Evolutionary conservation across 2,113 vertebrate species (phyloP).

Genomic region (Octodon degus): DNA sequence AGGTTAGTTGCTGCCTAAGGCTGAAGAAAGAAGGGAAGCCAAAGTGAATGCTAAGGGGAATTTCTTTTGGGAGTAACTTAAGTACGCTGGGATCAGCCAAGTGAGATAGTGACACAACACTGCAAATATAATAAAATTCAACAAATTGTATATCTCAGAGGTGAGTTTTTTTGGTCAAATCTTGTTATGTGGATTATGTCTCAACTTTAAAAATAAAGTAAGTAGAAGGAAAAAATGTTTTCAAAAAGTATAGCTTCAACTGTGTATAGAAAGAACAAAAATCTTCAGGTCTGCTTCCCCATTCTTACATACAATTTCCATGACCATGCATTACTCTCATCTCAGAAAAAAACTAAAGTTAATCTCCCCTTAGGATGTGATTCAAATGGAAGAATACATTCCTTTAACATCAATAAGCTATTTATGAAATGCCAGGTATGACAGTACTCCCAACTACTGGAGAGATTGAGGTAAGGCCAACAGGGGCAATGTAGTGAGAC

Average conservation of each 20-base stretch:
- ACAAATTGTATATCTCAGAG: neutral
- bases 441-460: neutral
- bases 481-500: neutral
- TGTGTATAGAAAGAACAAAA: constrained; percentile 25
- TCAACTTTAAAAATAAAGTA: neutral
- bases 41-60: neutral
- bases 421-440: neutral
- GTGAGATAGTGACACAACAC: neutral
- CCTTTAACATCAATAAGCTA: neutral
- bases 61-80: neutral
- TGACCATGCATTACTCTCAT: neutral
- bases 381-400: constrained; percentile 43
- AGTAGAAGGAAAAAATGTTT: neutral
- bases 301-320: constrained; percentile 29
- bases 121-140: neutral
- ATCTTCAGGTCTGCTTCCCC: constrained; percentile 30
- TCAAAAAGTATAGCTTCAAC: neutral
- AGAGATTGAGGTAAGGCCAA: neutral
- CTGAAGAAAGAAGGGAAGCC: neutral
- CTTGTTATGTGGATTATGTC: constrained; percentile 2
- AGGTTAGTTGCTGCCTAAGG: neutral
- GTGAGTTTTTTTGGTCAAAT: neutral
- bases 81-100: neutral
- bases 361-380: constrained; percentile 7
- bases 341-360: constrained; percentile 22